Evolutionary conservation across 2,888 invertebrate species (phyloP).

Genomic region (Eilema griseolum): DNA sequence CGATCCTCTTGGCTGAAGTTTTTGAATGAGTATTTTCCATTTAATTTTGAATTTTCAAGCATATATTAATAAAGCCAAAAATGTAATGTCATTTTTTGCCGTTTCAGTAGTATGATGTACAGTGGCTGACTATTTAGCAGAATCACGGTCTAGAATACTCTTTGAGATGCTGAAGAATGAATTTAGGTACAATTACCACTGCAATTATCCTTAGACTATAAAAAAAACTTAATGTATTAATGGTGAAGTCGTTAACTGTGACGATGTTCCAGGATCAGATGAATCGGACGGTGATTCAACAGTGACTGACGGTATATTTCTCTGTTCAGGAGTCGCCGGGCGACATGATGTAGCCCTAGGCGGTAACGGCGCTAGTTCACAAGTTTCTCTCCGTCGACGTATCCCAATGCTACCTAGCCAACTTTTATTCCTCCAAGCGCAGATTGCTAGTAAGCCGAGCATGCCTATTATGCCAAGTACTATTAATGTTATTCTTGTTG

Average conservation of each 20-base stretch:
- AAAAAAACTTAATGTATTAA: not conserved
- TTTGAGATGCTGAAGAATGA: too few relatives aligned
- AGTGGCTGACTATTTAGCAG: too few relatives aligned
- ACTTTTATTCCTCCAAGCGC: conserved; percentile 71
- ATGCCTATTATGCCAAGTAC: conserved; percentile 60
- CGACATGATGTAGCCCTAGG: conserved; percentile 18
- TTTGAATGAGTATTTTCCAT: too few relatives aligned
- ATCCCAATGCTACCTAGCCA: conserved; percentile 59
- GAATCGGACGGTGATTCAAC: conserved; percentile 69
- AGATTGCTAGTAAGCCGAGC: conserved; percentile 62
- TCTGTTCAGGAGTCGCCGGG: conserved; percentile 42
- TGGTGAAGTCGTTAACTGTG: conserved; percentile 28
- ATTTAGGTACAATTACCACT: not conserved
- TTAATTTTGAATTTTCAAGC: too few relatives aligned
- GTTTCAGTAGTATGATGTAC: too few relatives aligned
- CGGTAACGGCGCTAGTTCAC: conserved; percentile 58
- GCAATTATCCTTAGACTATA: not conserved
- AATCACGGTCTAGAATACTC: too few relatives aligned
- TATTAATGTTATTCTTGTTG: conserved; percentile 73
- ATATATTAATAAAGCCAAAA: too few relatives aligned
- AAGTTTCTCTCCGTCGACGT: conserved; percentile 49
- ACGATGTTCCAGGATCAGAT: conserved; percentile 25
- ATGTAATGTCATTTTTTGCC: too few relatives aligned
- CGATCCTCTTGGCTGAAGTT: too few relatives aligned
- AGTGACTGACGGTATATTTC: conserved; percentile 58